These are phyloP conservation scores for Heliocidaris tuberculata DNA, from an alignment of 35 echinoderm and acorn worm genomes.

Conservation along the genomic window DNA sequence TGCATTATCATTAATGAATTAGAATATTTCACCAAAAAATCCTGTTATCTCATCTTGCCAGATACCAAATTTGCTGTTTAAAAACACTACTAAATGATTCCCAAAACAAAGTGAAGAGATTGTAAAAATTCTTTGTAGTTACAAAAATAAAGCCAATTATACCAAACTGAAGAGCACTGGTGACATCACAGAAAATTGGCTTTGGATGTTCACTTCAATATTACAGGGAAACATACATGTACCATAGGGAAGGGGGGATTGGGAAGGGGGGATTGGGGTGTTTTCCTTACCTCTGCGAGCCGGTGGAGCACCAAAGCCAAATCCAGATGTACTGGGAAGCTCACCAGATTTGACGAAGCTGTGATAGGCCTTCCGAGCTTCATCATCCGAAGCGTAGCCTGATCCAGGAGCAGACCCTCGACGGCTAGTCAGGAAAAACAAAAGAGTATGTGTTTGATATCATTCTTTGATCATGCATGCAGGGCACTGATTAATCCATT, in stretches of 20 bases:
- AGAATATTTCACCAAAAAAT: too few relatives aligned
- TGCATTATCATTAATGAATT: not conserved
- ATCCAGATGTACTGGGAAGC: not conserved
- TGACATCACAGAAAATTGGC: too few relatives aligned
- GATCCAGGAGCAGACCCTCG: conserved; percentile 15
- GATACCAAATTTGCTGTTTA: too few relatives aligned
- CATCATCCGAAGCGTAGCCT: conserved; percentile 57
- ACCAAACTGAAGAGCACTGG: too few relatives aligned
- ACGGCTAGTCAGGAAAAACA: not conserved
- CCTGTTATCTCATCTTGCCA: too few relatives aligned
- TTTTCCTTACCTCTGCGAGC: conserved; percentile 31
- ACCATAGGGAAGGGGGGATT: too few relatives aligned
- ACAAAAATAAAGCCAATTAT: not conserved
- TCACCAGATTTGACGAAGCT: conserved; percentile 34
- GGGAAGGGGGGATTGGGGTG: not conserved
- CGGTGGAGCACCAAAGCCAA: not conserved
- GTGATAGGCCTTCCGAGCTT: conserved; percentile 24
- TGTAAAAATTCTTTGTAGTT: too few relatives aligned
- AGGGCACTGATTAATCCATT: not conserved
- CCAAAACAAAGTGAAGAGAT: too few relatives aligned
- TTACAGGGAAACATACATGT: too few relatives aligned
- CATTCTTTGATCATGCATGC: not conserved
- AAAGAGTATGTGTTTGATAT: not conserved
- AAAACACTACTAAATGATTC: too few relatives aligned
- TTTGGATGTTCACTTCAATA: too few relatives aligned